Conservation (phyloP, 1,140 invertebrate species). For the Drosophila bocqueti region DNA sequence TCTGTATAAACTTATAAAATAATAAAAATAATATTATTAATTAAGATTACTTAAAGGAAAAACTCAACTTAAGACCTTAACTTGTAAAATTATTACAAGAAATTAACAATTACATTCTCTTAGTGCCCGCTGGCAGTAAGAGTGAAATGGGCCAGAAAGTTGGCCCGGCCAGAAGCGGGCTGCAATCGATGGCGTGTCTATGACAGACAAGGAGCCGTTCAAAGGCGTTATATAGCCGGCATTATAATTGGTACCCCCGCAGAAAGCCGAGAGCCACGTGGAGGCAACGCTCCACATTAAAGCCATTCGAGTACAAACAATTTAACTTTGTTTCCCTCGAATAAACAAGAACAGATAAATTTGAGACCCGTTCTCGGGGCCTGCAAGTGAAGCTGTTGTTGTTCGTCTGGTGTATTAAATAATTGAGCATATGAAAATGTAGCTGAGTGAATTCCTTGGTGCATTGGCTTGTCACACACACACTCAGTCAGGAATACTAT, state of each 20-base stretch:
- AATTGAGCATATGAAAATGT: slow-evolving; percentile 78
- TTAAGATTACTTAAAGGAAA: too few species aligned
- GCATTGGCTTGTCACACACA: slow-evolving; percentile 42
- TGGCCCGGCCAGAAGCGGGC: slow-evolving; percentile 29
- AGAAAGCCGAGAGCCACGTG: not conserved
- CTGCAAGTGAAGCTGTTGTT: slow-evolving; percentile 44
- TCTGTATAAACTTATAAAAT: too few species aligned
- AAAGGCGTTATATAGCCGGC: slow-evolving; percentile 63
- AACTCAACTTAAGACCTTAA: not conserved
- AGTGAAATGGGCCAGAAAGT: slow-evolving; percentile 70
- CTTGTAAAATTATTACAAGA: too few species aligned
- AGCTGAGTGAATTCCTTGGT: slow-evolving; percentile 68
- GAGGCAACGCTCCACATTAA: slow-evolving; percentile 40
- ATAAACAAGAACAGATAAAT: slow-evolving; percentile 28
- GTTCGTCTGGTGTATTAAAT: slow-evolving; percentile 64
- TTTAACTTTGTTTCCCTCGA: slow-evolving; percentile 23
- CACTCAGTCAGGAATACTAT: slow-evolving; percentile 1
- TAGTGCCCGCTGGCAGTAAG: slow-evolving; percentile 4
- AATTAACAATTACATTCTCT: slow-evolving; percentile 1
- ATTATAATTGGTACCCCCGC: slow-evolving; percentile 64
- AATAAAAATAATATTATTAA: too few species aligned
- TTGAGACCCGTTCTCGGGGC: slow-evolving; percentile 1
- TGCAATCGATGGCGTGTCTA: slow-evolving; percentile 74
- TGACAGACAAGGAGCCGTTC: slow-evolving; percentile 70
- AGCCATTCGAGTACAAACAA: slow-evolving; percentile 49